Conservation (phyloP, 2,888 invertebrate genomes). For the Euphydryas editha region DNA sequence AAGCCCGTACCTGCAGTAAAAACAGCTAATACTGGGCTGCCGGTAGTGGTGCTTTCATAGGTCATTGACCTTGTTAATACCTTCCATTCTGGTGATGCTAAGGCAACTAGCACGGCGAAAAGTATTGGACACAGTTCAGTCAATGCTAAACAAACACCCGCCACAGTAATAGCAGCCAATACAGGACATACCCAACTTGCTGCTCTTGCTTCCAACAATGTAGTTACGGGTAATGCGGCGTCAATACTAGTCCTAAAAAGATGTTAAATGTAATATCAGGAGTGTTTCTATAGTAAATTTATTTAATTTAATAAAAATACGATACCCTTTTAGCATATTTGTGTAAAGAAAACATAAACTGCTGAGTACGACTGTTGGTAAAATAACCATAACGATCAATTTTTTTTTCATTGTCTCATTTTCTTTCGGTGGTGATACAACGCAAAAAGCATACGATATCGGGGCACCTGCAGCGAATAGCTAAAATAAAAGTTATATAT, state of each 20-base stretch:
- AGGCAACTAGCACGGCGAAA: slow-evolving; percentile 79
- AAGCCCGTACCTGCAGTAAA: slow-evolving; percentile 80
- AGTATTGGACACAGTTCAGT: slow-evolving; percentile 84
- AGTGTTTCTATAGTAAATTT: neutral
- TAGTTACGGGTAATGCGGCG: slow-evolving; percentile 84
- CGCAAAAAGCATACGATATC: slow-evolving; percentile 73
- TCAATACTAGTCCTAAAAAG: slow-evolving; percentile 78
- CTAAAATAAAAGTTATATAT: slow-evolving; percentile 51
- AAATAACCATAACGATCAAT: slow-evolving; percentile 63
- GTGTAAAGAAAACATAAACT: slow-evolving; percentile 74
- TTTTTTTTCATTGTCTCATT: slow-evolving; percentile 63
- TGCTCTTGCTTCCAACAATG: slow-evolving; percentile 83
- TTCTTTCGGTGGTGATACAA: slow-evolving; percentile 63
- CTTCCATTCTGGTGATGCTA: slow-evolving; percentile 85
- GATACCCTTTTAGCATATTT: slow-evolving; percentile 77
- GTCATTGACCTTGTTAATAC: slow-evolving; percentile 85
- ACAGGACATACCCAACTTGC: slow-evolving; percentile 85
- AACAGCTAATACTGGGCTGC: slow-evolving; percentile 85
- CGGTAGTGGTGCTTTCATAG: slow-evolving; percentile 84
- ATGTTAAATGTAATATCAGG: slow-evolving; percentile 20
- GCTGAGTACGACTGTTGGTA: slow-evolving; percentile 66
- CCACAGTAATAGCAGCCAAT: slow-evolving; percentile 84
- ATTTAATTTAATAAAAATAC: neutral
- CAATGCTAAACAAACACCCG: slow-evolving; percentile 84
- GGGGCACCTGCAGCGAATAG: slow-evolving; percentile 77